Conservation (phyloP, 1,140 invertebrate genomes). For the Diachasmimorpha longicaudata region DNA sequence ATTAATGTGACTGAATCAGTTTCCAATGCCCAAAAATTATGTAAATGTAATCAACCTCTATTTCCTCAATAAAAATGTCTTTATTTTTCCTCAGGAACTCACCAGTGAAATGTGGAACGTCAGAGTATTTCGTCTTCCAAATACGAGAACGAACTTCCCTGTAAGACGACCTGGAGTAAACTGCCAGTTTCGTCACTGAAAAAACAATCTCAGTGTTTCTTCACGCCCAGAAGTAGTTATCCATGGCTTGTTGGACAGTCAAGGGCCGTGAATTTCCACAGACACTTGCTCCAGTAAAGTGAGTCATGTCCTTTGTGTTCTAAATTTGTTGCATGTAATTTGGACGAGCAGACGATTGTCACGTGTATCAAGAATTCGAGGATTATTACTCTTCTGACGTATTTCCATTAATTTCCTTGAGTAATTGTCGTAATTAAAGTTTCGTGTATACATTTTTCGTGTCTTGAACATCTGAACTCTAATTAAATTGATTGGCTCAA, state of each 20-base stretch:
- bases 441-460: no score
- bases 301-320: neutral
- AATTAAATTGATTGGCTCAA: no score
- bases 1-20: no score
- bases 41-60: neutral
- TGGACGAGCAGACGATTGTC: neutral
- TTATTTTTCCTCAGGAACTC: neutral
- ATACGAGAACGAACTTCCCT: neutral
- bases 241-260: conserved; percentile 1
- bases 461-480: no score
- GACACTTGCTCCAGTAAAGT: conserved; percentile 10
- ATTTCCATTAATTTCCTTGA: neutral
- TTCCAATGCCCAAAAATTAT: no score
- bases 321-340: neutral
- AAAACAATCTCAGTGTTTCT: neutral
- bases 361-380: neutral
- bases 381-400: neutral
- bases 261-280: conserved; percentile 8
- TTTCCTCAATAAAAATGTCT: neutral
- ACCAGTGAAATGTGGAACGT: neutral
- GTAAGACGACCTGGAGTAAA: neutral
- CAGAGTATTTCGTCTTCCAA: neutral
- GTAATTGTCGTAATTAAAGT: neutral
- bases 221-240: neutral
- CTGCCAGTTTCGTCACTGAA: neutral